Evolutionary conservation across 2,113 vertebrate genomes (phyloP).

Genomic region (Epinephelus cyanopodus): DNA sequence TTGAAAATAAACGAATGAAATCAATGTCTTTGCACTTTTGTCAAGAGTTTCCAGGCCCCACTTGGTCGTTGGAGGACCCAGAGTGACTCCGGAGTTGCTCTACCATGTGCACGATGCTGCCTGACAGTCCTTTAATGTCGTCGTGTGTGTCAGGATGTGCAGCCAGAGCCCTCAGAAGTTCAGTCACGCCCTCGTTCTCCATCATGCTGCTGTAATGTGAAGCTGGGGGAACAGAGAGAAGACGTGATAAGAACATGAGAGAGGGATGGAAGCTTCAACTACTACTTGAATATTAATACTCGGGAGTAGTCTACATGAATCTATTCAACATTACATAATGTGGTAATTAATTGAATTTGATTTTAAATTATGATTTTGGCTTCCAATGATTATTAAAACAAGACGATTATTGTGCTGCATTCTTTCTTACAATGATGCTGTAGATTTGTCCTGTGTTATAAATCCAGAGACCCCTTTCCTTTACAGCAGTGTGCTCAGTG

Average conservation of each 20-base stretch:
- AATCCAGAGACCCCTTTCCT: no score
- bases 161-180: slow-evolving; percentile 89
- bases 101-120: slow-evolving; percentile 87
- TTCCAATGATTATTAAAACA: no score
- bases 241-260: slow-evolving; percentile 13
- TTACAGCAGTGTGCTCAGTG: no score
- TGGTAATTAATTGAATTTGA: no score
- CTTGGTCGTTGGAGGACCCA: neutral
- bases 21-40: neutral
- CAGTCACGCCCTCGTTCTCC: slow-evolving; percentile 90
- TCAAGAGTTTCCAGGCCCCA: slow-evolving; percentile 27
- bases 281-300: neutral
- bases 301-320: neutral
- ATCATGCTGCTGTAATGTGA: slow-evolving; percentile 92
- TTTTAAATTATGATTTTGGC: no score
- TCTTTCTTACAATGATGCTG: no score
- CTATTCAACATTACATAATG: neutral
- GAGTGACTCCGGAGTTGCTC: slow-evolving; percentile 85
- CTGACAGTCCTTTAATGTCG: slow-evolving; percentile 87
- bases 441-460: no score
- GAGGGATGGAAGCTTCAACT: neutral
- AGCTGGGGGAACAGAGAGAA: slow-evolving; percentile 76
- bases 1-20: neutral
- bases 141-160: slow-evolving; percentile 88
- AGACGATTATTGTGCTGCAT: no score